Base-by-base conservation (phyloP, 2,797 vertebrate genomes). In the Miichthys miiuy region DNA sequence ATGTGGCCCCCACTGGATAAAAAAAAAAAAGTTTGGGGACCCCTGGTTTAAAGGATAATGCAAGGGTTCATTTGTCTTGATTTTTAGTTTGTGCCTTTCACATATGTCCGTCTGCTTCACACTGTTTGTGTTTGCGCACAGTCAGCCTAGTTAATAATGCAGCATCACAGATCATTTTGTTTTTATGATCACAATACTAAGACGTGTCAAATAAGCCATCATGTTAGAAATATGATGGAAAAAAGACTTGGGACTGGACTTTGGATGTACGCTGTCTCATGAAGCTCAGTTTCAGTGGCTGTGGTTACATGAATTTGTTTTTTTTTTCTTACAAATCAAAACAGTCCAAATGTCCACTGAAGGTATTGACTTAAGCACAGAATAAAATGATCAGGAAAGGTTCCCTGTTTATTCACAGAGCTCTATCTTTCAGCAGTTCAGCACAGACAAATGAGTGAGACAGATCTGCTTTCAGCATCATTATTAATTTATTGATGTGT, bases 31-130 rank as follows among this genome's bases (percentile, higher is more conserved):
- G n/a, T n/a, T n/a, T n/a, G n/a, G n/a, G n/a, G n/a, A n/a, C n/a
- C n/a, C n/a, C n/a, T n/a, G n/a, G n/a, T 58, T 27, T 41, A 10
- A 68, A 46, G 1, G 5, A 21, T 0, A 44, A 41, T 20, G 3
- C 27, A 6, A 16, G 7, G 48, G 51, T 52, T 18, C 0, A n/a
- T 41, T 61, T 14, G 5, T 74, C 18, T 16, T 20, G 0, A 17
- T 13, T 50, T 17, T 41, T 46, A 25, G 4, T 63, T 30, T 52
- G 12, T 34, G 14, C 8, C 13, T 3, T 27, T 54, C 0, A 52
- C 10, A 42, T 51, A 48, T 27, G 6, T 5, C 6, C 2, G 6
- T 0, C 25, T 52, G 16, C 50, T 68, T 42, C 50, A 23, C 5
- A 21, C 6, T 14, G 44, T 54, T 52, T 69, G 30, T 54, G 27